phyloP scores from a whole-genome alignment of 2,888 invertebrate genomes.

The Phortica magna region DNA sequence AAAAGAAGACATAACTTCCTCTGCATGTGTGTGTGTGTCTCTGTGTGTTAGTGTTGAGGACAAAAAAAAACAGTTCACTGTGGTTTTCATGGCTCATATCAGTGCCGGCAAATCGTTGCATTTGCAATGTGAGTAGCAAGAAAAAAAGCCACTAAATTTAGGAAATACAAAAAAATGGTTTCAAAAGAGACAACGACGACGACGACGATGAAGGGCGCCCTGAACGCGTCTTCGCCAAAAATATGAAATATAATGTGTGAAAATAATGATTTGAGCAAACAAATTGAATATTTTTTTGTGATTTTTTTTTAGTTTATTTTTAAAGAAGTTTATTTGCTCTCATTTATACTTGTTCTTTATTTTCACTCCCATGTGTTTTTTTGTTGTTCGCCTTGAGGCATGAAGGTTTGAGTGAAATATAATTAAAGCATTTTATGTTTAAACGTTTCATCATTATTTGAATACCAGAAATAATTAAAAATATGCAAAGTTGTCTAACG shows the following conservation, averaged over 20 bases:
- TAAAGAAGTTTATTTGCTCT: too few species aligned
- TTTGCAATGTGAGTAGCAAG: conserved; percentile 12
- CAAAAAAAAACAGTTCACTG: conserved; percentile 10
- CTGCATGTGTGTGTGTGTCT: background rate
- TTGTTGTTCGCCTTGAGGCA: background rate
- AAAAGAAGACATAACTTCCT: background rate
- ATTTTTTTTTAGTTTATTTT: background rate
- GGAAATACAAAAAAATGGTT: background rate
- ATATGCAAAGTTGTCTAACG: conserved; percentile 29
- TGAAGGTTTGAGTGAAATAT: background rate
- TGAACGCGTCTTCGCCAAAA: background rate
- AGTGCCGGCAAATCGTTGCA: conserved; percentile 26
- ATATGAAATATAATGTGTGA: conserved; percentile 6
- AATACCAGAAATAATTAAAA: conserved; percentile 33
- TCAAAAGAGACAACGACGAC: background rate
- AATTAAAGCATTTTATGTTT: conserved; percentile 26
- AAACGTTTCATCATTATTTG: conserved; percentile 30
- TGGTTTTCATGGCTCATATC: conserved; percentile 27
- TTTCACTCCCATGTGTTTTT: background rate
- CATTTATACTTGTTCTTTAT: background rate
- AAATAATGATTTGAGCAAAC: background rate
- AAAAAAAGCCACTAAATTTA: background rate
- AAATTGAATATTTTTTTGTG: background rate
- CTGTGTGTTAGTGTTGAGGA: background rate
- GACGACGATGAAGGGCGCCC: background rate